Conservation (phyloP, 2,113 vertebrate species). For the Phylloscopus whistleri region DNA sequence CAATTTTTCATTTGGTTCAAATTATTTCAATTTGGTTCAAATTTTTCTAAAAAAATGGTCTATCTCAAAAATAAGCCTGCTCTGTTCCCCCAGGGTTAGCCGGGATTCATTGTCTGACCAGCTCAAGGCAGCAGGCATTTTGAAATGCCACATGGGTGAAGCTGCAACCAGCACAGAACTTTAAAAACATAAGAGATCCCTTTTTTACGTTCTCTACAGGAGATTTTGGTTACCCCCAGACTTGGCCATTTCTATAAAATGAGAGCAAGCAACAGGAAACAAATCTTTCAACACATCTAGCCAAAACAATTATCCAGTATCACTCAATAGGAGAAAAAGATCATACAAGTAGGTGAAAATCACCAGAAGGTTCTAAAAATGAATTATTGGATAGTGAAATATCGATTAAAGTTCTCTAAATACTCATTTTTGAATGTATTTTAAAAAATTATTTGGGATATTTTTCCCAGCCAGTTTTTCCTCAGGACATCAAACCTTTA, state of each 20-base stretch:
- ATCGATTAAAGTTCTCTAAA: background rate
- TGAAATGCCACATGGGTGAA: background rate
- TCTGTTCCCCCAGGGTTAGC: background rate
- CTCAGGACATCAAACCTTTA: background rate
- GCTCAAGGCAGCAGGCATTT: background rate
- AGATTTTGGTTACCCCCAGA: background rate
- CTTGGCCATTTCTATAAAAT: background rate
- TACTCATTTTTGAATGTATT: rapidly evolving
- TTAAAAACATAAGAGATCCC: background rate
- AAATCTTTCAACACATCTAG: background rate
- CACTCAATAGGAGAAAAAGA: background rate
- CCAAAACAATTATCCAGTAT: background rate
- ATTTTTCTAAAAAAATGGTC: background rate
- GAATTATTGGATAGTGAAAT: background rate
- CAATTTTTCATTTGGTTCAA: background rate
- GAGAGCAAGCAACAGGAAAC: background rate
- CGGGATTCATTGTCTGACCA: background rate
- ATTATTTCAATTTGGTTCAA: no score
- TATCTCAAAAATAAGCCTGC: background rate
- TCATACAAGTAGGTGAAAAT: background rate
- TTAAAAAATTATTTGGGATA: background rate
- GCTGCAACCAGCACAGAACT: background rate
- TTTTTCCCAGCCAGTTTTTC: background rate
- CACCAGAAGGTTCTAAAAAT: background rate
- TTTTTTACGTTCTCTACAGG: background rate